phyloP scores from a whole-genome alignment of 1,140 invertebrate species.

The Mactra quadrangularis region DNA sequence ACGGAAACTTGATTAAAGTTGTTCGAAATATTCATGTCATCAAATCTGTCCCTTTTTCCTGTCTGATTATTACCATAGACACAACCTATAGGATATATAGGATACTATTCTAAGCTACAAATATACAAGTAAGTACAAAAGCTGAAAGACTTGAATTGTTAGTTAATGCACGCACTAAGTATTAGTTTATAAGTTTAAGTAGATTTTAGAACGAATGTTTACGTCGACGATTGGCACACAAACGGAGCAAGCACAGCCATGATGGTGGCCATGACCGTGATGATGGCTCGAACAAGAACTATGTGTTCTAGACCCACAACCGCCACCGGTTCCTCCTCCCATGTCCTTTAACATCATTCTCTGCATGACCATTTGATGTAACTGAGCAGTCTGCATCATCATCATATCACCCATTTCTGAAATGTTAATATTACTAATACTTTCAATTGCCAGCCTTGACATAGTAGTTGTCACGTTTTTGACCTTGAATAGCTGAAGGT shows the following conservation, averaged over 20 bases:
- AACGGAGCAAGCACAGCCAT: neutral
- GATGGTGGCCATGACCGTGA: conserved; percentile 16
- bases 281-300: conserved; percentile 8
- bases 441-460: conserved; percentile 9
- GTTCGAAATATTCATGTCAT: no score
- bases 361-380: conserved; percentile 79
- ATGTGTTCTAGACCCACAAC: neutral
- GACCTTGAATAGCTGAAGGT: no score
- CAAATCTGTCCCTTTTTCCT: no score
- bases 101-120: no score
- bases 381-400: conserved; percentile 79
- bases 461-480: neutral
- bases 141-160: no score
- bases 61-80: no score
- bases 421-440: conserved; percentile 26
- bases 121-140: no score
- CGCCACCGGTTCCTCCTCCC: neutral
- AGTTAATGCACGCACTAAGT: no score
- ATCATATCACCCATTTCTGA: conserved; percentile 79
- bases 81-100: no score
- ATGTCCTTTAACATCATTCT: conserved; percentile 71
- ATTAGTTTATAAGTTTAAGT: no score
- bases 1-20: no score
- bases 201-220: no score
- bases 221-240: neutral